Percentiles rank a stretch among this genome's conserved stretches.
phyloP scores from a whole-genome alignment of 2,797 vertebrate species.

The Ctenopoma multispine region DNA sequence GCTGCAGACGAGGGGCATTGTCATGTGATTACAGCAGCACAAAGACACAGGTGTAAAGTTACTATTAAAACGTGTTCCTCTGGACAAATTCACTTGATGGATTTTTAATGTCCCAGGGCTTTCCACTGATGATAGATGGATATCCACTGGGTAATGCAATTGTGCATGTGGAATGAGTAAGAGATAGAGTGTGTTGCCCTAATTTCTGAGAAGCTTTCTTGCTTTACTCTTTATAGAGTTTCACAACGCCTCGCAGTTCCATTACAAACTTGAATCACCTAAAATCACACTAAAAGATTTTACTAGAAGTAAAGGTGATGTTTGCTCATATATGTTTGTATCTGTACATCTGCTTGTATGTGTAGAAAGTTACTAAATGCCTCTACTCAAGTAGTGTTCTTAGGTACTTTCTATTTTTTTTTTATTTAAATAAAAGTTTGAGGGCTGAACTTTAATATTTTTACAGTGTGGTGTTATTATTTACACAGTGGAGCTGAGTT shows the following conservation, averaged over 20 bases:
- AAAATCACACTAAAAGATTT: constrained; percentile 39
- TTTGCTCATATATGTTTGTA: neutral
- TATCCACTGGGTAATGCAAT: constrained; percentile 62
- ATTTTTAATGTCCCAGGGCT: constrained; percentile 76
- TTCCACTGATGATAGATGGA: constrained; percentile 71
- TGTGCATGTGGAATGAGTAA: constrained; percentile 53
- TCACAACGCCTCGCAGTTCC: constrained; percentile 45
- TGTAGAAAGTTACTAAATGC: no score
- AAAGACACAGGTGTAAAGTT: constrained; percentile 77
- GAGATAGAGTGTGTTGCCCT: constrained; percentile 54
- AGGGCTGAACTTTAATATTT: neutral
- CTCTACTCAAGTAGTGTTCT: no score
- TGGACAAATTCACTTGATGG: constrained; percentile 77
- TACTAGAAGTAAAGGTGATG: constrained; percentile 26
- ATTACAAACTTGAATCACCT: constrained; percentile 39
- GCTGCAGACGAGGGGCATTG: constrained; percentile 68
- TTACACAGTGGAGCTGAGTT: no score
- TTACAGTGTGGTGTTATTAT: neutral
- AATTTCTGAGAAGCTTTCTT: constrained; percentile 61
- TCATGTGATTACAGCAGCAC: constrained; percentile 69
- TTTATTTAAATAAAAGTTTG: no score
- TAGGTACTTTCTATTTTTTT: no score
- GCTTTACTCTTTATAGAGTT: constrained; percentile 58
- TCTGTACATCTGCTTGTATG: neutral
- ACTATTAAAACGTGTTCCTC: constrained; percentile 67